Evolutionary conservation across 2,797 vertebrate species (phyloP), one percentile per base, ranked within the genome.

Genomic region (Phaenicophaeus curvirostris): DNA sequence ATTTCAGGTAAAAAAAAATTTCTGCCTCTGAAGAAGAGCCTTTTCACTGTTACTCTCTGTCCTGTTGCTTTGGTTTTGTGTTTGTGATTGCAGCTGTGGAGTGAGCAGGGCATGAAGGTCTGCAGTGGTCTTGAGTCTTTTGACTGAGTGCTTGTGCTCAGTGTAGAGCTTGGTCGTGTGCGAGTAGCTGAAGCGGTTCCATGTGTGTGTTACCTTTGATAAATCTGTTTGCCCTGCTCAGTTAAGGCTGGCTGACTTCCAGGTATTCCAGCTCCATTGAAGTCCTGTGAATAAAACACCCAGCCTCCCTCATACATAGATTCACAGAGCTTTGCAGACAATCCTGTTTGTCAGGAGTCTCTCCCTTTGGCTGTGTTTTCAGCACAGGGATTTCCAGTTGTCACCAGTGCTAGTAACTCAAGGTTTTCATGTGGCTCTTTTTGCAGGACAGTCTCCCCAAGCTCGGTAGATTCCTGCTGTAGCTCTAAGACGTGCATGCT

Each of bases 181-280:
- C 0, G 13, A 86, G 85, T 33, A 79, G 77, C 83, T 95, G 83
- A 82, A 90, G 75, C 18, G 37, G 50, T 86, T 91, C 67, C 65
- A 57, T 55, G 33, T 86, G 81, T 88, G 81, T 53, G 35, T 84
- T 96, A 93, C 87, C 92, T 94, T 94, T 92, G 76, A 82, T 82
- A 78, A 94, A 69, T 94, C 79, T 94, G 89, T 89, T 94, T 96
- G 92, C 76, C 79, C 89, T 93, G 69, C 73, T 73, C 61, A 82
- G 13, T 86, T 84, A 62, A 81, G 55, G 66, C 91, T 93, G 94
- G 92, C 91, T 84, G 65, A 18, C 82, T 92, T 95, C 92, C 94
- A 96, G 92, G 30, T 93, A 78, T 94, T 91, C 72, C 33, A 55
- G 48, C 77, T 92, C 79, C 73, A 82, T 61, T 87, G 85, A 96